Conservation (phyloP, 53 echinoderm and acorn worm species). For the Actinopyga echinites region DNA sequence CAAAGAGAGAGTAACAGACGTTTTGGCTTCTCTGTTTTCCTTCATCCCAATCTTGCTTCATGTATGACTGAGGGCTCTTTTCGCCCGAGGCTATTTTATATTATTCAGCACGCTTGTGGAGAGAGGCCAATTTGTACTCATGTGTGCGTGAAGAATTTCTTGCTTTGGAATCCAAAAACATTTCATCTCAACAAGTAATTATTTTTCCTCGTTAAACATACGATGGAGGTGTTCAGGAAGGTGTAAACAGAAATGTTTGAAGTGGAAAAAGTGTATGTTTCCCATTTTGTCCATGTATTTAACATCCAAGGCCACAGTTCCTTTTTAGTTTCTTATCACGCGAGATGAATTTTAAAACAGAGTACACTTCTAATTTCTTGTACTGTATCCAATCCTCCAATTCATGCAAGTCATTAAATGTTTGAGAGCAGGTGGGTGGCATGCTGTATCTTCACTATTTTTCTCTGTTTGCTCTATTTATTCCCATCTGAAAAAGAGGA, state of each 20-base stretch:
- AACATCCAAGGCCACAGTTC: conserved; percentile 20
- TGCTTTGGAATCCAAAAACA: conserved; percentile 18
- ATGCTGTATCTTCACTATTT: too few species aligned
- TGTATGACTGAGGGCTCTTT: conserved; percentile 2
- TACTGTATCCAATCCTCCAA: too few species aligned
- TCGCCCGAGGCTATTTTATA: conserved; percentile 1
- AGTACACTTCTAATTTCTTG: background rate
- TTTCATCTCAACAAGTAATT: conserved; percentile 30
- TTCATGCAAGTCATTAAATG: too few species aligned
- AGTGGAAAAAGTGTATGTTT: conserved; percentile 11
- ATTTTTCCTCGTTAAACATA: conserved; percentile 41
- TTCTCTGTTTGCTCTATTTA: too few species aligned
- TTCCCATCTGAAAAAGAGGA: too few species aligned
- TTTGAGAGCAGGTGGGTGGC: too few species aligned
- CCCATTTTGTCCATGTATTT: conserved; percentile 1
- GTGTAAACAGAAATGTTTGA: conserved; percentile 30
- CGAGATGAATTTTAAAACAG: conserved; percentile 17
- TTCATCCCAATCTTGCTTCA: background rate
- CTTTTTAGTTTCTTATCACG: background rate
- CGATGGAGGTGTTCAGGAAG: conserved; percentile 37
- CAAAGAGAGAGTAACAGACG: background rate
- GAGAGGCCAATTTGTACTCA: conserved; percentile 15
- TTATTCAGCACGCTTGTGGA: conserved; percentile 2
- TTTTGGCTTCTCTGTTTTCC: background rate
- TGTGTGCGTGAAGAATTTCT: conserved; percentile 39